Conservation (phyloP, 2,888 invertebrate genomes). For the Endomychus coccineus region DNA sequence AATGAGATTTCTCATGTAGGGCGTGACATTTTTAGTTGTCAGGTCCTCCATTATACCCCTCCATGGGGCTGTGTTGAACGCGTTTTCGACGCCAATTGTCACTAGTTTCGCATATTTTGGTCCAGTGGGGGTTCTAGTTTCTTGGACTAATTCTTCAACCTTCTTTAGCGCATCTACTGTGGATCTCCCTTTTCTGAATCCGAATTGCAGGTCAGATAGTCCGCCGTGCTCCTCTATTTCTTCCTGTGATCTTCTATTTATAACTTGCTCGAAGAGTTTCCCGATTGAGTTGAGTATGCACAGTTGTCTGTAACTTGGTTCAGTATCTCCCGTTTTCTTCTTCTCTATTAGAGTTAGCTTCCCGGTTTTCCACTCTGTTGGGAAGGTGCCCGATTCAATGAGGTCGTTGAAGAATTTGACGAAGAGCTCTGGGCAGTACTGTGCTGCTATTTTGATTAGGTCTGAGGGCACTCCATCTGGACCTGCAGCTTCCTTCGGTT, state of each 20-base stretch:
- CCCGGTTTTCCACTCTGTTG: background rate
- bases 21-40: conserved; percentile 6
- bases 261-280: background rate
- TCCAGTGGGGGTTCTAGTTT: background rate
- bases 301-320: background rate
- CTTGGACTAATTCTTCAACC: background rate
- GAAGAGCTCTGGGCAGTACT: background rate
- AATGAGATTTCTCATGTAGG: conserved; percentile 9
- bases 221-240: background rate
- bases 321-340: background rate
- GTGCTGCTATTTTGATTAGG: background rate
- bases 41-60: conserved; percentile 13
- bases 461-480: background rate
- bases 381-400: background rate
- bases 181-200: background rate
- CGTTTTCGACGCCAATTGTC: conserved; percentile 18
- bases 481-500: background rate
- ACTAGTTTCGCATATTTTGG: background rate
- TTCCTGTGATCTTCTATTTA: background rate
- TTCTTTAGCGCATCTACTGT: background rate
- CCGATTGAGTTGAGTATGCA: background rate
- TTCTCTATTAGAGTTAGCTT: background rate
- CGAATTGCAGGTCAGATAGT: background rate
- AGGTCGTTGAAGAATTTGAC: background rate
- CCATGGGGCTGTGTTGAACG: conserved; percentile 21